Evolutionary conservation across 1,140 invertebrate genomes (phyloP), one percentile per base, ranked within the genome.

Genomic region (Leucophenga varia): DNA sequence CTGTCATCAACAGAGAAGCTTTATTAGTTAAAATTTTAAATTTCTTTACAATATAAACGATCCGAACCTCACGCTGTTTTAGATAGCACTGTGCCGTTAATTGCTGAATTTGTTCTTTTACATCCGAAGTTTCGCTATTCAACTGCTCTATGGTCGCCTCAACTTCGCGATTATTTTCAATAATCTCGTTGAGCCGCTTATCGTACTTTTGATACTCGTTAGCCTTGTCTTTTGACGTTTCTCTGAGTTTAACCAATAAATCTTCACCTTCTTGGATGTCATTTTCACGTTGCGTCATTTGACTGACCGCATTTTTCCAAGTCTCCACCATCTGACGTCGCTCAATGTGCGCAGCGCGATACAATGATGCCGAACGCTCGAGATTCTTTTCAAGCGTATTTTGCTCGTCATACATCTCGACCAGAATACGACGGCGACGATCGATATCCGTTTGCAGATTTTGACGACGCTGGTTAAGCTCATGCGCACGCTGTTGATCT

Each of bases 401-500:
- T 34, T 74, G 64, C 21, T 75, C 70, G 36, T 75, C 70, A 40
- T 70, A 68, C 10, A 64, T 28, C 22, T 60, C 44, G 1, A 72
- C 55, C 6, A 74, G 44, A 7, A 42, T 16, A 22, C 56, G 56
- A 6, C 65, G 61, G 1, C 60, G 34, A 32, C 72, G 72, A 32
- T 67, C 61, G n/a, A 73, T 65, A 4, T 64, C 56, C 9, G 61
- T 48, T 53, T 77, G 75, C 4, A 79, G 46, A 16, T 67, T 52
- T 47, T 74, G 70, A 12, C 78, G 61, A 39, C 71, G 75, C 2
- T 64, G 61, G 55, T 80, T 78, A n/a, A 80, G 38, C 37, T 78
- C 73, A 13, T 57, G 78, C 19, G 80, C 81, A 37, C 78, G 79
- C 48, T 80, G 79, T 16, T 80, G 69, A 68, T 87, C 84, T 25